Conservation (phyloP, 2,113 vertebrate genomes). For the Podiceps cristatus region DNA sequence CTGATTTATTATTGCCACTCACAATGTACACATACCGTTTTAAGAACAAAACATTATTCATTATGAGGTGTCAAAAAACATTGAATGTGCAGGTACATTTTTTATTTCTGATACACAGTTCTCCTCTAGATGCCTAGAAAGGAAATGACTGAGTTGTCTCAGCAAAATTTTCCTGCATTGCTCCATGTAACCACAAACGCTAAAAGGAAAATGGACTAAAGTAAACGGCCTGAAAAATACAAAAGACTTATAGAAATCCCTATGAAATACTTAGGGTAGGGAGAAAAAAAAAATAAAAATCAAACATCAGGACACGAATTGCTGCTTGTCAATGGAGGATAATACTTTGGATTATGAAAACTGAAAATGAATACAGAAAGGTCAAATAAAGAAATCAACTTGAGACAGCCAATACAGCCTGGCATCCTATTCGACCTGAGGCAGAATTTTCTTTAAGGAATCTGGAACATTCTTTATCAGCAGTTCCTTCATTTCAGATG, state of each 20-base stretch:
- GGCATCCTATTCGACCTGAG: neutral
- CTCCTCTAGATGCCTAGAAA: neutral
- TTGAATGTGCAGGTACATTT: neutral
- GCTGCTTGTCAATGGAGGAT: neutral
- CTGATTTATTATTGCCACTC: neutral
- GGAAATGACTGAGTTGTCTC: neutral
- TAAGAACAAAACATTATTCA: neutral
- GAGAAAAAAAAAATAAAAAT: neutral
- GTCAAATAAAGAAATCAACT: slow-evolving; percentile 56
- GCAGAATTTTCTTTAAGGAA: slow-evolving; percentile 21
- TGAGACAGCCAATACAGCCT: slow-evolving; percentile 47
- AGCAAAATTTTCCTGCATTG: neutral
- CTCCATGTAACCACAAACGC: neutral
- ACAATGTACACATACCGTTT: neutral
- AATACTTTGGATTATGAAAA: slow-evolving; percentile 19
- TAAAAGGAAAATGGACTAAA: neutral
- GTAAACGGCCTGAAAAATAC: neutral
- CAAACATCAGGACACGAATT: neutral
- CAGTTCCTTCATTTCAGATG: slow-evolving; percentile 53
- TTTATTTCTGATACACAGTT: neutral
- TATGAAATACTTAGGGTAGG: neutral
- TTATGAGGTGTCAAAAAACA: neutral
- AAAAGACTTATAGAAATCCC: neutral
- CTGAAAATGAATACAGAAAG: slow-evolving; percentile 46
- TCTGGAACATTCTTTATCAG: slow-evolving; percentile 56